Percentiles rank a stretch among this genome's conserved stretches.
These are phyloP conservation scores for Thereva nobilitata DNA, from an alignment of 2,888 invertebrate genomes.

Conservation along the genomic window DNA sequence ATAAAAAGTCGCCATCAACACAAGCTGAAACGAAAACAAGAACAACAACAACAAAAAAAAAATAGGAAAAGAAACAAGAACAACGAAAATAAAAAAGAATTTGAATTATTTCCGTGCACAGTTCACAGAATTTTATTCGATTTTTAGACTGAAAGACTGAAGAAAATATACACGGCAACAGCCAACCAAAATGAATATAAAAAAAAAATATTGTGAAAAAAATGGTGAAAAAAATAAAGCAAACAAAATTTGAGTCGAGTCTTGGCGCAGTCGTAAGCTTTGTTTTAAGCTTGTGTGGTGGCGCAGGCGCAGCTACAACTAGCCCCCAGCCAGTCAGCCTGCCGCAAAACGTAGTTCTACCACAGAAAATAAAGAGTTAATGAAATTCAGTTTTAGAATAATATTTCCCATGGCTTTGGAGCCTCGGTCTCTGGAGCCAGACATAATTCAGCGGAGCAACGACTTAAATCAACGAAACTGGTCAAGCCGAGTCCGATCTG, in stretches of 20 bases:
- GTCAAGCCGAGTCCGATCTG: constrained; percentile 13
- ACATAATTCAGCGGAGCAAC: constrained; percentile 23
- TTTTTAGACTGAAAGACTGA: too few species aligned
- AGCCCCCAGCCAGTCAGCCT: not conserved
- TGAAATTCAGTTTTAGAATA: constrained; percentile 31
- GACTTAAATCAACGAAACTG: constrained; percentile 24
- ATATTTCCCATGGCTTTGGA: constrained; percentile 26
- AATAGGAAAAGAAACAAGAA: not conserved
- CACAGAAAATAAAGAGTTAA: constrained; percentile 16
- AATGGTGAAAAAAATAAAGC: not conserved
- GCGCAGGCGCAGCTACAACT: constrained; percentile 10
- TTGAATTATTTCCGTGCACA: constrained; percentile 34
- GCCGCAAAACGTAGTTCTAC: not conserved
- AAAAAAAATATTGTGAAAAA: not conserved
- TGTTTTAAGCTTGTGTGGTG: constrained; percentile 5
- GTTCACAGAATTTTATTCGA: constrained; percentile 17
- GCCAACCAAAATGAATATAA: too few species aligned
- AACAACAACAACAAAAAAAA: constrained; percentile 4
- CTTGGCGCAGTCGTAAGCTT: not conserved
- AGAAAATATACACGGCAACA: too few species aligned
- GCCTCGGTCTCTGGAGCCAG: constrained; percentile 14
- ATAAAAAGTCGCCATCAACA: not conserved
- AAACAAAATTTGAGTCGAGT: not conserved
- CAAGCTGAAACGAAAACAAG: not conserved
- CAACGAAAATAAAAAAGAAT: constrained; percentile 5